These are phyloP conservation scores for Intellagama lesueurii DNA, from an alignment of 2,797 vertebrate species.

Conservation along the genomic window DNA sequence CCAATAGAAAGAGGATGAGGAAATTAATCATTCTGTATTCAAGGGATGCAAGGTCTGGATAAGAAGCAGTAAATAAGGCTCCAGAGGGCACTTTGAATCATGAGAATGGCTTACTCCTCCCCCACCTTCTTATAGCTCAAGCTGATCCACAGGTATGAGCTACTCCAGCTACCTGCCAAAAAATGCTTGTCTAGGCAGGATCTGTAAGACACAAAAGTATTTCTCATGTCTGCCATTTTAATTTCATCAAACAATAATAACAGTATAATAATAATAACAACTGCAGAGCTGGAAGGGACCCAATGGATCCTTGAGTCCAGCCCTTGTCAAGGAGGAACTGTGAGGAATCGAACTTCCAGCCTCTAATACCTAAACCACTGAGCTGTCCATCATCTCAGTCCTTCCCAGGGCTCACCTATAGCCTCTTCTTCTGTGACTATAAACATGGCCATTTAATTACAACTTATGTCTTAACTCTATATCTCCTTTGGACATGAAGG, in stretches of 20 bases:
- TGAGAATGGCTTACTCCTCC: background rate
- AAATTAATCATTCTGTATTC: slow-evolving; percentile 36
- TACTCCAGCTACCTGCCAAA: background rate
- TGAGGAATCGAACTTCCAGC: no score
- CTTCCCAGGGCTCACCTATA: background rate
- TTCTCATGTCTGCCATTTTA: background rate
- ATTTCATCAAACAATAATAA: background rate
- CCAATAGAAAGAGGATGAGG: slow-evolving; percentile 14
- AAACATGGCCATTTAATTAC: background rate
- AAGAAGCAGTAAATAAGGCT: slow-evolving; percentile 15
- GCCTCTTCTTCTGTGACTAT: background rate
- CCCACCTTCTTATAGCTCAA: background rate
- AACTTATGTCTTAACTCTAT: background rate
- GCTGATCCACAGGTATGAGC: background rate
- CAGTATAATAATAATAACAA: no score
- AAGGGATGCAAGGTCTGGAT: slow-evolving; percentile 12
- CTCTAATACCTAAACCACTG: no score
- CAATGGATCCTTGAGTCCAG: no score
- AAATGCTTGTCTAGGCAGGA: background rate
- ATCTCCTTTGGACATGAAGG: background rate
- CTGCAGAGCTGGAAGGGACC: no score
- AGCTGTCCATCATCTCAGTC: no score
- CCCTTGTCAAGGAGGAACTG: no score
- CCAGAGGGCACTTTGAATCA: background rate
- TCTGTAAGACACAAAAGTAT: background rate